Conservation (phyloP, 23 tunicate genomes). For the Botrylloides violaceus region DNA sequence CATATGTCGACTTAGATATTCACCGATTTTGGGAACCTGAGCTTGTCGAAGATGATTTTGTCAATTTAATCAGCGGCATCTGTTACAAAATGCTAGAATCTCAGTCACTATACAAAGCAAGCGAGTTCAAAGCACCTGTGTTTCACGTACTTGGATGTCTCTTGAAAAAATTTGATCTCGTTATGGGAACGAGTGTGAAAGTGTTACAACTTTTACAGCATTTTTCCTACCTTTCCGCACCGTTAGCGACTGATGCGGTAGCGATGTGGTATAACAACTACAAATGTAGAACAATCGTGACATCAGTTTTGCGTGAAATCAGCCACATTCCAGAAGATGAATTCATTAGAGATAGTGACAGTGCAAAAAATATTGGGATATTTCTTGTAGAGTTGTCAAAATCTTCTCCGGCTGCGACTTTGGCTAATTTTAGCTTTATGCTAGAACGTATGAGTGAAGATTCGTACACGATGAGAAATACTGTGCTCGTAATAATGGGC, state of each 20-base stretch:
- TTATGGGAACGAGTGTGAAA: slow-evolving; percentile 52
- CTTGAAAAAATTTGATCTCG: slow-evolving; percentile 69
- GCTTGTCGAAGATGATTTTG: slow-evolving; percentile 71
- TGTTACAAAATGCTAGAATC: slow-evolving; percentile 78
- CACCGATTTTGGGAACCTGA: slow-evolving; percentile 64
- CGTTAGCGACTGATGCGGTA: slow-evolving; percentile 63
- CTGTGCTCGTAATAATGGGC: slow-evolving; percentile 44
- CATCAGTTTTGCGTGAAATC: slow-evolving; percentile 57
- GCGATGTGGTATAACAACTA: slow-evolving; percentile 44
- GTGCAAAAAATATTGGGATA: slow-evolving; percentile 53
- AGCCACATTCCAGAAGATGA: slow-evolving; percentile 69
- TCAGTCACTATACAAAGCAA: slow-evolving; percentile 39
- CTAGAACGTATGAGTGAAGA: slow-evolving; percentile 66
- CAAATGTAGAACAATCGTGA: slow-evolving; percentile 69
- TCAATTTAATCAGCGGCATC: slow-evolving; percentile 40
- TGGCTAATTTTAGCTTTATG: slow-evolving; percentile 51
- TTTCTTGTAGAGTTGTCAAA: slow-evolving; percentile 53
- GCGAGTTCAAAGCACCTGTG: slow-evolving; percentile 30
- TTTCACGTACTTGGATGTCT: slow-evolving; percentile 77
- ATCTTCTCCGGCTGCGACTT: slow-evolving; percentile 33
- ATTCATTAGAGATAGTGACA: slow-evolving; percentile 48
- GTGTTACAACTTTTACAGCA: slow-evolving; percentile 76
- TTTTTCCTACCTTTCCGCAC: slow-evolving; percentile 52
- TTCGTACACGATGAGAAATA: slow-evolving; percentile 76
- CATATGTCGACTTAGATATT: slow-evolving; percentile 71